phyloP scores from a whole-genome alignment of 1,140 invertebrate species.

The Drosophila athabasca region DNA sequence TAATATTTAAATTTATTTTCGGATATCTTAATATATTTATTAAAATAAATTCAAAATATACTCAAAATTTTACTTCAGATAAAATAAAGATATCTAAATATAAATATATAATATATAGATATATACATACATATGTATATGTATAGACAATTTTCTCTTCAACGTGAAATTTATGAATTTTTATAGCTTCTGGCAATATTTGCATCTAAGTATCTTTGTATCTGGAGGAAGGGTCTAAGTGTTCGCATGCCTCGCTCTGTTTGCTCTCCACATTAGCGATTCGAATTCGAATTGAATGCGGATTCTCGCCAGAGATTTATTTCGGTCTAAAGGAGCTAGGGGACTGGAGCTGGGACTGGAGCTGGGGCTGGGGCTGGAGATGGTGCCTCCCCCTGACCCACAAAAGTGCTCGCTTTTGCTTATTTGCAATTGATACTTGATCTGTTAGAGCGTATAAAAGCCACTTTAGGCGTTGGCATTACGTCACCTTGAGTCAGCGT shows the following conservation, averaged over 20 bases:
- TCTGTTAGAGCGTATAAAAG: conserved; percentile 77
- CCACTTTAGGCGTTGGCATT: conserved; percentile 78
- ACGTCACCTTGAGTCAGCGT: conserved; percentile 74
- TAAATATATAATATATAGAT: too few relatives aligned
- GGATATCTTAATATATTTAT: too few relatives aligned
- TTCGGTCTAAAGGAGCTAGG: background rate
- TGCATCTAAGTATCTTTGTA: conserved; percentile 34
- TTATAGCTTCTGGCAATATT: background rate
- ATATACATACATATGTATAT: too few relatives aligned
- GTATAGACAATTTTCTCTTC: too few relatives aligned
- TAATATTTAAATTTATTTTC: too few relatives aligned
- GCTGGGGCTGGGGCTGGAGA: background rate
- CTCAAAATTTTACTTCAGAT: too few relatives aligned
- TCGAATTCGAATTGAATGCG: conserved; percentile 4
- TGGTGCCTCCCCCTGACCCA: conserved; percentile 53
- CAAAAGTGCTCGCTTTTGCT: conserved; percentile 51
- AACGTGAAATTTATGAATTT: too few relatives aligned
- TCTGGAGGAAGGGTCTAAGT: conserved; percentile 24
- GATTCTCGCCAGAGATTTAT: conserved; percentile 11
- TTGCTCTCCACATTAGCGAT: conserved; percentile 36
- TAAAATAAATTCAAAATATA: too few relatives aligned
- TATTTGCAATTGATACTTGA: conserved; percentile 80
- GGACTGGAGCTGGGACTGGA: conserved; percentile 1
- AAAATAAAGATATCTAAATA: too few relatives aligned
- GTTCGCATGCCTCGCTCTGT: conserved; percentile 22